A percentile compares a stretch with the other conserved stretches of the same genome.
Evolutionary conservation across 2,797 vertebrate genomes (phyloP).

Genomic region (Karalla daura): DNA sequence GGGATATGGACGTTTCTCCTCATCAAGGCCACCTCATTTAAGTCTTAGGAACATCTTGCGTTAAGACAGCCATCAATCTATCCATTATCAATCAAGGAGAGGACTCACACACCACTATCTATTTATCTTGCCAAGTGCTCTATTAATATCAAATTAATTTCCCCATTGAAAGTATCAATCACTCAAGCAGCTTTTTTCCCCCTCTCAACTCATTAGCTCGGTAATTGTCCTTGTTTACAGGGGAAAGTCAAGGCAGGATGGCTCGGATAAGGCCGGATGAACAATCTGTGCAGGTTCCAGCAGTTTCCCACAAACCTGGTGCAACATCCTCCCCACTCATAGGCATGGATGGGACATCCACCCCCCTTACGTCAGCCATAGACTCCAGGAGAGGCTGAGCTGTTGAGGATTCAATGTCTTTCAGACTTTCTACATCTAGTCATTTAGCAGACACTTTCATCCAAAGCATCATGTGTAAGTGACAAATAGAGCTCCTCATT

Average conservation of each 20-base stretch:
- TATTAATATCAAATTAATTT: slow-evolving; percentile 87
- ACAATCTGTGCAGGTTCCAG: slow-evolving; percentile 30
- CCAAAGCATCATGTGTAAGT: too few species aligned
- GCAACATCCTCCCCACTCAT: slow-evolving; percentile 17
- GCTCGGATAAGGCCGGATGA: slow-evolving; percentile 59
- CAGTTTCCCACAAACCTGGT: slow-evolving; percentile 22
- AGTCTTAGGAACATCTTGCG: slow-evolving; percentile 57
- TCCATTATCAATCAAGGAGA: slow-evolving; percentile 81
- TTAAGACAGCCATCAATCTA: slow-evolving; percentile 82
- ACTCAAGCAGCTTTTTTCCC: slow-evolving; percentile 74
- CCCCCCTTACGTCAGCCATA: too few species aligned
- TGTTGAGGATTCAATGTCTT: too few species aligned
- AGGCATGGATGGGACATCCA: neutral
- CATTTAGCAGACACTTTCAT: too few species aligned
- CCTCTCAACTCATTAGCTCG: slow-evolving; percentile 83
- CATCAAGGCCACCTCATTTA: slow-evolving; percentile 69
- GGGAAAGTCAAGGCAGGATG: slow-evolving; percentile 75
- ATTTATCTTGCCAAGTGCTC: slow-evolving; percentile 86
- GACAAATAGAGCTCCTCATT: too few species aligned
- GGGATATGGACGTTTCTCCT: slow-evolving; percentile 41
- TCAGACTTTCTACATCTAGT: too few species aligned
- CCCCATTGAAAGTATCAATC: slow-evolving; percentile 84
- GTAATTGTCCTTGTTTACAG: slow-evolving; percentile 88
- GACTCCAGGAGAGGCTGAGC: too few species aligned
- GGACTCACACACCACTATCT: slow-evolving; percentile 78